phyloP scores from a whole-genome alignment of 2,797 vertebrate species.

The Triplophysa bombifrons region DNA sequence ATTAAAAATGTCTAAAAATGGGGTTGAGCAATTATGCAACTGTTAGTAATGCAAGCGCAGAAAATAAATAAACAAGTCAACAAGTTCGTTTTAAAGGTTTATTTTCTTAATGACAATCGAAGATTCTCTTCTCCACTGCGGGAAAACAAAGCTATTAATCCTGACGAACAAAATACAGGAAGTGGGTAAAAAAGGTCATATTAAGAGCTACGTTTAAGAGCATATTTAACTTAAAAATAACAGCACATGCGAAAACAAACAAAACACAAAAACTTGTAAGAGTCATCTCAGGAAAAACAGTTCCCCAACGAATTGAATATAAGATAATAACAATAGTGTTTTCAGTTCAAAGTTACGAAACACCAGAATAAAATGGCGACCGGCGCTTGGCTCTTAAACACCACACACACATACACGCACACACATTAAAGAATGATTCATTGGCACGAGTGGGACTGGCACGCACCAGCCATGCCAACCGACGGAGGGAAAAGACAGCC shows the following conservation, averaged over 20 bases:
- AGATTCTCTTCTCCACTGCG: constrained; percentile 55
- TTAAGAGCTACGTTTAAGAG: constrained; percentile 43
- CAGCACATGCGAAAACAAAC: constrained; percentile 15
- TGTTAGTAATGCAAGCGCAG: not conserved
- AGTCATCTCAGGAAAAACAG: not conserved
- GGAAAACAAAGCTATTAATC: constrained; percentile 18
- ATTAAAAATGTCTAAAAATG: constrained; percentile 28
- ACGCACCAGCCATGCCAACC: constrained; percentile 49
- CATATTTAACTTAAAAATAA: constrained; percentile 10
- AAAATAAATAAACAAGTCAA: constrained; percentile 1
- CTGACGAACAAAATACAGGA: constrained; percentile 30
- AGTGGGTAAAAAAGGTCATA: constrained; percentile 25
- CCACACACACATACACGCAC: constrained; percentile 31
- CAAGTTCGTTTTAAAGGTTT: constrained; percentile 43
- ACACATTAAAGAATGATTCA: constrained; percentile 34
- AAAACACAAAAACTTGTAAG: constrained; percentile 17
- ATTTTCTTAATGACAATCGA: constrained; percentile 42
- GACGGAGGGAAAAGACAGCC: constrained; percentile 17
- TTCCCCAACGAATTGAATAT: not conserved
- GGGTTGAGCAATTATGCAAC: not conserved
- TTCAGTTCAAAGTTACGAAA: constrained; percentile 17
- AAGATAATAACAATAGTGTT: constrained; percentile 3
- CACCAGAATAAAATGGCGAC: constrained; percentile 35
- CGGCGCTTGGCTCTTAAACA: constrained; percentile 27
- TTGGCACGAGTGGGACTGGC: constrained; percentile 42